Conservation (phyloP, 2,797 vertebrate species). For the Phrynocephalus forsythii region DNA sequence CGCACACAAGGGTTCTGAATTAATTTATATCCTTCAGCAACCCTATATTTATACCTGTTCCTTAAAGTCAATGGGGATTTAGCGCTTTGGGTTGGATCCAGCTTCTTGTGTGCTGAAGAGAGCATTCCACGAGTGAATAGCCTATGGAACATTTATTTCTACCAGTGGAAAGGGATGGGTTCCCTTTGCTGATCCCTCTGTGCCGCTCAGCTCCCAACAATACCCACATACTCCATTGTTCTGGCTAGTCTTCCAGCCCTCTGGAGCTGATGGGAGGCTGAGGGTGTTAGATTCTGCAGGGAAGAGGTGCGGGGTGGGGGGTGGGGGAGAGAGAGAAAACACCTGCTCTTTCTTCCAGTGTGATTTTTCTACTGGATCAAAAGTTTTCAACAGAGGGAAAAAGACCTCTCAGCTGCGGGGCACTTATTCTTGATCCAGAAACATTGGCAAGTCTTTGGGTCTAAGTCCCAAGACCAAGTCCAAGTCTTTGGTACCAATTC, state of each 20-base stretch:
- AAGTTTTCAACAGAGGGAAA: background rate
- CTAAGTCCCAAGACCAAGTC: no score
- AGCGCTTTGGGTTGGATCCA: background rate
- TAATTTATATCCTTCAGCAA: slow-evolving; percentile 72
- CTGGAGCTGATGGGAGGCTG: background rate
- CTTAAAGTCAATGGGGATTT: slow-evolving; percentile 46
- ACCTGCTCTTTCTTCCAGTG: background rate
- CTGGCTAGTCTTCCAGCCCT: no score
- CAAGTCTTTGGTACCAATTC: no score
- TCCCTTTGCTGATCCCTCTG: background rate
- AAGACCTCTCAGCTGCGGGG: background rate
- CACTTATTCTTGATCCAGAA: background rate
- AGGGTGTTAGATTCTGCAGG: background rate
- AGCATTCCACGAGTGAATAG: background rate
- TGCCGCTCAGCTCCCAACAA: background rate
- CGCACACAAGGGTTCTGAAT: slow-evolving; percentile 66
- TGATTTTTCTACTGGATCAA: background rate
- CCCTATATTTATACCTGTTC: slow-evolving; percentile 61
- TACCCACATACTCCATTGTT: no score
- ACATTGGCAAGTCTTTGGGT: no score
- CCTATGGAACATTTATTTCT: background rate
- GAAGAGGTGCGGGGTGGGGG: background rate
- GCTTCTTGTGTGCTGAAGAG: background rate
- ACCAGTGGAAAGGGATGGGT: background rate
- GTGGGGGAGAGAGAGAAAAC: background rate